Evolutionary conservation across 2,797 vertebrate genomes (phyloP).

Genomic region (Loriculus beryllinus): DNA sequence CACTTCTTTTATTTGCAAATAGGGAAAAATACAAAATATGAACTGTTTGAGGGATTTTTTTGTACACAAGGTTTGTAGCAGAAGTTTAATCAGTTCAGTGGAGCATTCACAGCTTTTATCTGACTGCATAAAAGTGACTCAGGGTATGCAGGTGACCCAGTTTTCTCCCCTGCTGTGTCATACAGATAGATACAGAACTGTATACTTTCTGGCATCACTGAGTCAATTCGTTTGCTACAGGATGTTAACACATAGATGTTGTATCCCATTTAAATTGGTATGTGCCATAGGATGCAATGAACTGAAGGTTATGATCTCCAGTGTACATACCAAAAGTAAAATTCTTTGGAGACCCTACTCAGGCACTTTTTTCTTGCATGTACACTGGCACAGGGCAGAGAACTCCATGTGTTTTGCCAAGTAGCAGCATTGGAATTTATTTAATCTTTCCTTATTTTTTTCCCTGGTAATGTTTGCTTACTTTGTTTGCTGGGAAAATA

Average conservation of each 20-base stretch:
- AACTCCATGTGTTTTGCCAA: background rate
- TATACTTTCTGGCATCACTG: background rate
- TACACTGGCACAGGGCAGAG: background rate
- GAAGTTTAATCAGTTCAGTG: background rate
- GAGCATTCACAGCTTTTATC: background rate
- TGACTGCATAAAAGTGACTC: background rate
- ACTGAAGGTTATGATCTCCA: background rate
- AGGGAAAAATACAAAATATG: background rate
- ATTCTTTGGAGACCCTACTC: background rate
- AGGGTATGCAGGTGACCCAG: slow-evolving; percentile 9
- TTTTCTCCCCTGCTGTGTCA: slow-evolving; percentile 5
- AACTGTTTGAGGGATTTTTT: fast-evolving
- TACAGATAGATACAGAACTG: background rate
- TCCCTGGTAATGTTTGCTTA: background rate
- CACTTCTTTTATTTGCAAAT: background rate
- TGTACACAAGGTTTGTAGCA: background rate
- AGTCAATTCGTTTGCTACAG: background rate
- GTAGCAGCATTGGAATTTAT: background rate
- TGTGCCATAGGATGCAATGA: background rate
- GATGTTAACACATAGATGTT: background rate
- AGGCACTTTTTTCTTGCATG: background rate
- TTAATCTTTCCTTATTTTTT: background rate
- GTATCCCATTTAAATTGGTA: background rate
- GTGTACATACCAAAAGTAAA: background rate
- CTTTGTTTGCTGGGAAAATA: background rate